These are phyloP conservation scores for Pelvicachromis taeniatus DNA, from an alignment of 2,113 vertebrate species.

Conservation along the genomic window DNA sequence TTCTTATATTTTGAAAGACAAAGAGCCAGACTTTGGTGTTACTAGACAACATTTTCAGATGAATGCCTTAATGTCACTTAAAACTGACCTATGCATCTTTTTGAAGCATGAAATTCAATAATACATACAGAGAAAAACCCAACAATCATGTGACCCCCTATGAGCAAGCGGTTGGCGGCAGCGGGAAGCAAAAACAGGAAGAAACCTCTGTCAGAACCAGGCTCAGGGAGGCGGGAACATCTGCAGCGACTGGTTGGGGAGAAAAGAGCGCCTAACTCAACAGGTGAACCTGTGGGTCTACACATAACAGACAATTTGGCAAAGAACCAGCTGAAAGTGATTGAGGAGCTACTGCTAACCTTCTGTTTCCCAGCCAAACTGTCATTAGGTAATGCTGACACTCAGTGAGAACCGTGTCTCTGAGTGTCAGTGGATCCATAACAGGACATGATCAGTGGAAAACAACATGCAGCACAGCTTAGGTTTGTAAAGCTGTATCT, in stretches of 20 bases:
- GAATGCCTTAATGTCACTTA: neutral
- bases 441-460: neutral
- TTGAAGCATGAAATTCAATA: neutral
- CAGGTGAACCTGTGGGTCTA: neutral
- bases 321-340: neutral
- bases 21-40: neutral
- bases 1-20: neutral
- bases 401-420: neutral
- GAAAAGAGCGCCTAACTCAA: neutral
- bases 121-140: neutral
- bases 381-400: neutral
- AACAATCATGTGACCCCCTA: accelerated
- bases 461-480: neutral
- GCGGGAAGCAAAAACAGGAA: neutral
- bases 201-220: accelerated
- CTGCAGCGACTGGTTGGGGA: neutral
- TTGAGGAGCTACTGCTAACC: neutral
- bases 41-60: neutral
- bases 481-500: neutral
- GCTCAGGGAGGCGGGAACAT: neutral
- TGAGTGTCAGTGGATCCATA: neutral
- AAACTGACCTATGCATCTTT: neutral
- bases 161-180: accelerated
- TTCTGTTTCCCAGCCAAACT: neutral
- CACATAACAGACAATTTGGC: neutral